A percentile compares a stretch with the other conserved stretches of the same genome.
phyloP scores from a whole-genome alignment of 2,888 invertebrate genomes.

The Heliothis peltigera region DNA sequence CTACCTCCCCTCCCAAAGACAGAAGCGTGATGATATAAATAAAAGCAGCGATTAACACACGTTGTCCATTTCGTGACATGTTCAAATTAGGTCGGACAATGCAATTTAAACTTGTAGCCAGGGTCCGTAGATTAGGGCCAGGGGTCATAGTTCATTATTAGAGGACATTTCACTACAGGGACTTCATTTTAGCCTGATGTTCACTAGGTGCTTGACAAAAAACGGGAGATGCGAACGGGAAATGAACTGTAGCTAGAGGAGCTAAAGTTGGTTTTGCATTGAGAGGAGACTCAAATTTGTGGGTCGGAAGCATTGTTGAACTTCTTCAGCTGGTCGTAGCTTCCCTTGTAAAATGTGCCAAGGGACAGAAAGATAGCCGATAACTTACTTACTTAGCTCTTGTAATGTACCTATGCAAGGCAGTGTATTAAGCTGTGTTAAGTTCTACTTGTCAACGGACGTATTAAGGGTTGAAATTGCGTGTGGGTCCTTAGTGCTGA shows the following conservation, averaged over 20 bases:
- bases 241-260: neutral
- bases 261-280: conserved; percentile 24
- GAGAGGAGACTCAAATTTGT: neutral
- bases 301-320: conserved; percentile 23
- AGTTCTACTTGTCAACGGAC: conserved; percentile 35
- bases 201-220: conserved; percentile 45
- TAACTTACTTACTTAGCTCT: conserved; percentile 43
- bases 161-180: conserved; percentile 60
- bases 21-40: conserved; percentile 63
- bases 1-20: conserved; percentile 30
- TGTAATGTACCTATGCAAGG: conserved; percentile 50
- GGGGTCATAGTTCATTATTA: conserved; percentile 75
- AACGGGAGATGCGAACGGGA: neutral
- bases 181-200: conserved; percentile 47
- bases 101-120: conserved; percentile 74
- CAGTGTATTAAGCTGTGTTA: conserved; percentile 30
- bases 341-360: conserved; percentile 42
- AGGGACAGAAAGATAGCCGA: conserved; percentile 48
- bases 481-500: neutral
- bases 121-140: conserved; percentile 56
- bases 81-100: conserved; percentile 66
- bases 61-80: conserved; percentile 74
- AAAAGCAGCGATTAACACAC: conserved; percentile 77
- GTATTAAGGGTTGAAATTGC: conserved; percentile 10
- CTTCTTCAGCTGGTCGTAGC: conserved; percentile 40